These are phyloP conservation scores for Trogon melanurus DNA, from an alignment of 2,113 vertebrate species.

Conservation along the genomic window DNA sequence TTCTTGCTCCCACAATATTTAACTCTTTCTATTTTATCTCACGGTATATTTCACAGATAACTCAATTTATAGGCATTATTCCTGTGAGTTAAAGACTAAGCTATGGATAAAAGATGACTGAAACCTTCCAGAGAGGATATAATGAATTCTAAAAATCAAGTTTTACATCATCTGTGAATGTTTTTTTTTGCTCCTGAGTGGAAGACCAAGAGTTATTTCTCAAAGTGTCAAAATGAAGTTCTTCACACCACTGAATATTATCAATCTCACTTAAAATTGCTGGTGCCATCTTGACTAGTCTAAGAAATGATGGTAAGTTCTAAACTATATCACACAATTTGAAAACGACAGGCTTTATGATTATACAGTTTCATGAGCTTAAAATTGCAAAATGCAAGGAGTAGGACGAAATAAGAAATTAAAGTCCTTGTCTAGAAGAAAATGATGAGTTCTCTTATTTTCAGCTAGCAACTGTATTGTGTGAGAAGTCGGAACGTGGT, in stretches of 20 bases:
- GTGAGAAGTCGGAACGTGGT: neutral
- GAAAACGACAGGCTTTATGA: neutral
- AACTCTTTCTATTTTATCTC: neutral
- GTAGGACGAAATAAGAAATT: neutral
- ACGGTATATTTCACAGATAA: neutral
- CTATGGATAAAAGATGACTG: neutral
- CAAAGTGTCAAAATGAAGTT: constrained; percentile 27
- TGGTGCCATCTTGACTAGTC: neutral
- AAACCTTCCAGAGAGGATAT: neutral
- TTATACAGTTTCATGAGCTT: neutral
- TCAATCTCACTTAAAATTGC: constrained; percentile 42
- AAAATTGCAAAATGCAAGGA: neutral
- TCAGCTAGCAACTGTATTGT: neutral
- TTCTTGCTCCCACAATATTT: neutral
- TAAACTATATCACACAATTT: neutral
- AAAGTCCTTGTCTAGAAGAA: neutral
- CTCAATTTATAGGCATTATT: neutral
- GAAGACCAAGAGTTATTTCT: constrained; percentile 31
- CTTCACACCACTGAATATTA: neutral
- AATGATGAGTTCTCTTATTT: neutral
- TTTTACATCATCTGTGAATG: neutral
- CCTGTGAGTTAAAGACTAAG: neutral
- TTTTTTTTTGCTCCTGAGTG: neutral
- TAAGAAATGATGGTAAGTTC: neutral
- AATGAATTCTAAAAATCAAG: constrained; percentile 6